Evolutionary conservation across 1,140 invertebrate species (phyloP).

Genomic region (Vanessa tameamea): DNA sequence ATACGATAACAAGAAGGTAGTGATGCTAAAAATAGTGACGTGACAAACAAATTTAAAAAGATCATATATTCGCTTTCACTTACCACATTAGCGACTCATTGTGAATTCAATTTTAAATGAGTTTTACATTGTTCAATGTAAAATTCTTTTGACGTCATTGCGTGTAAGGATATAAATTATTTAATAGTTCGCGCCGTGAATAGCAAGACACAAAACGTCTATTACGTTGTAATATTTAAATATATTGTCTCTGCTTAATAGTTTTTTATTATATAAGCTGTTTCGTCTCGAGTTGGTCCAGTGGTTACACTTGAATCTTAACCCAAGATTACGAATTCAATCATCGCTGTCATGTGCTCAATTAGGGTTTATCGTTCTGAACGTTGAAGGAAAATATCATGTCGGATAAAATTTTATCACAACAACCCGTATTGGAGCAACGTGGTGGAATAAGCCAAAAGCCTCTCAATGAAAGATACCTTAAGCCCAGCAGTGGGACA

Average conservation of each 20-base stretch:
- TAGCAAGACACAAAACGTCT: neutral
- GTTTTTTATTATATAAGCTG: neutral
- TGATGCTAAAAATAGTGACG: conserved; percentile 41
- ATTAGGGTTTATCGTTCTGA: too few species aligned
- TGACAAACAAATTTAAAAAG: conserved; percentile 39
- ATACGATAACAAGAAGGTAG: conserved; percentile 13
- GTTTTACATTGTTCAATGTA: conserved; percentile 47
- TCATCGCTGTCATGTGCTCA: too few species aligned
- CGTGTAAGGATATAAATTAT: conserved; percentile 20
- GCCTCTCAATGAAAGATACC: too few species aligned
- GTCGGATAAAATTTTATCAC: too few species aligned
- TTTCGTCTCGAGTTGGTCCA: neutral
- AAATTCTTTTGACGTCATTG: conserved; percentile 47
- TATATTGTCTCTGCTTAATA: neutral
- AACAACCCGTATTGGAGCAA: too few species aligned
- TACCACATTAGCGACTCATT: conserved; percentile 46
- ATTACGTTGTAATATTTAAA: neutral
- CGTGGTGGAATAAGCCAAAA: too few species aligned
- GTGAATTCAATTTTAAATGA: conserved; percentile 39
- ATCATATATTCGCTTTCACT: conserved; percentile 48
- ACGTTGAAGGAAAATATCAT: too few species aligned
- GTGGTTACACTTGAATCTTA: neutral
- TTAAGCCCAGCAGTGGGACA: too few species aligned
- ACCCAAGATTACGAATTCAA: too few species aligned
- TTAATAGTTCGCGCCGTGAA: conserved; percentile 14